Evolutionary conservation across 2,888 invertebrate genomes (phyloP), one percentile per base, ranked within the genome.

Genomic region (Lucinisca nassula): DNA sequence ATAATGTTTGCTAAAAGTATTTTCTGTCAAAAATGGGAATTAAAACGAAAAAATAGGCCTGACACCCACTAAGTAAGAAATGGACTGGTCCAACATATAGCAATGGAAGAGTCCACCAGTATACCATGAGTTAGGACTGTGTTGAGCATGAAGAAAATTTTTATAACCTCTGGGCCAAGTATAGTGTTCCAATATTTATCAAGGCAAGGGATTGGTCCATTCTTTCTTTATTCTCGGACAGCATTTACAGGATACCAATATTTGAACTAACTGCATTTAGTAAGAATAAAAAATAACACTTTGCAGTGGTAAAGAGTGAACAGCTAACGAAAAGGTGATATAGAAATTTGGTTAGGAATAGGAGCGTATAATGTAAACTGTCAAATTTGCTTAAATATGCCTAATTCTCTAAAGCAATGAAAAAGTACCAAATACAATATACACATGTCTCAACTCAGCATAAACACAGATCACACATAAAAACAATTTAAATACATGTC

Each of bases 251-350:
- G 45, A 17, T 45, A 45, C 45, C 45, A 45, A 17, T 45, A 45
- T 17, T 45, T 45, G 45, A 24, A 35, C 3, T 67, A 67, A 35
- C 32, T 67, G 67, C 12, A 67, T 67, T 67, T 67, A 67, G 67
- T 67, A 67, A 35, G 27, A 35, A 45, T 45, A 67, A 55, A 58
- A 81, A 14, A 2, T 32, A 81, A 49, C 40, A 82, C 30, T 58
- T 82, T 70, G 76, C 27, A 70, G 84, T 84, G 79, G 79, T 40
- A 79, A 84, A 40, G 79, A 79, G 84, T 84, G 61, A 84, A 79
- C 79, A 49, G 51, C 84, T 84, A 84, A 79, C 61, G 75, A 78
- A 77, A 72, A 79, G 82, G 78, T 79, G 74, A 74, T 10, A 70
- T 35, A 74, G 45, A 40, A 40, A 74, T 74, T 74, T 74, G 74